These are phyloP conservation scores for Adrianichthys oophorus DNA, from an alignment of 2,797 vertebrate genomes.

Conservation along the genomic window DNA sequence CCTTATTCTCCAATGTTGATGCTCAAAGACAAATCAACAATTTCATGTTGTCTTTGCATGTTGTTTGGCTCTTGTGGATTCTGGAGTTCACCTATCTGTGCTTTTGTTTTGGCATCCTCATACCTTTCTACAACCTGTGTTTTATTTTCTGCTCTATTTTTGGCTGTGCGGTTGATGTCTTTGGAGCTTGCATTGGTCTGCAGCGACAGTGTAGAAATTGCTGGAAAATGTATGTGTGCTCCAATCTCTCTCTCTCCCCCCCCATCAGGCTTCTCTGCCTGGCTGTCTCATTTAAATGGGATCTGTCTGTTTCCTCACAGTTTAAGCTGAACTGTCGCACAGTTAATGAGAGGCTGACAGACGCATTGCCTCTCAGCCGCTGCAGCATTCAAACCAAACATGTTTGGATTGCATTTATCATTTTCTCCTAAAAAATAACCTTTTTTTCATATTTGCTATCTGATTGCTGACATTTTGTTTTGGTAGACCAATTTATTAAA, in stretches of 20 bases:
- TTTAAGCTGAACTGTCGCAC: slow-evolving; percentile 44
- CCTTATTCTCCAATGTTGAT: too few species aligned
- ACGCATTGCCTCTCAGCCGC: slow-evolving; percentile 28
- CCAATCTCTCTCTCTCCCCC: slow-evolving; percentile 43
- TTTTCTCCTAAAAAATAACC: slow-evolving; percentile 15
- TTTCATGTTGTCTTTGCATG: too few species aligned
- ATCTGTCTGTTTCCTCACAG: slow-evolving; percentile 46
- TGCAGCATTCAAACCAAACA: slow-evolving; percentile 6
- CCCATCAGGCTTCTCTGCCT: slow-evolving; percentile 29
- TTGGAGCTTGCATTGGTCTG: too few species aligned
- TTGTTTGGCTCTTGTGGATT: too few species aligned
- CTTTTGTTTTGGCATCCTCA: too few species aligned
- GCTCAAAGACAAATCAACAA: too few species aligned
- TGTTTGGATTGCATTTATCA: slow-evolving; percentile 23
- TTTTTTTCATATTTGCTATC: not conserved
- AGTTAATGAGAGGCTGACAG: slow-evolving; percentile 39
- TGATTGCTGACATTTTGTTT: slow-evolving; percentile 16
- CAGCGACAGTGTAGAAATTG: slow-evolving; percentile 8
- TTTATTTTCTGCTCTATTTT: too few species aligned
- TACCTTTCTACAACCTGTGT: too few species aligned
- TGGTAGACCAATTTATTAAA: not conserved
- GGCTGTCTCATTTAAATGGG: slow-evolving; percentile 51
- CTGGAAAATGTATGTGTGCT: slow-evolving; percentile 23
- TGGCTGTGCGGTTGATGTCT: too few species aligned
- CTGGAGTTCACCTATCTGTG: too few species aligned